Percentiles rank a stretch among this genome's conserved stretches.
phyloP scores from a whole-genome alignment of 2,888 invertebrate genomes.

The Osmoderma eremita region DNA sequence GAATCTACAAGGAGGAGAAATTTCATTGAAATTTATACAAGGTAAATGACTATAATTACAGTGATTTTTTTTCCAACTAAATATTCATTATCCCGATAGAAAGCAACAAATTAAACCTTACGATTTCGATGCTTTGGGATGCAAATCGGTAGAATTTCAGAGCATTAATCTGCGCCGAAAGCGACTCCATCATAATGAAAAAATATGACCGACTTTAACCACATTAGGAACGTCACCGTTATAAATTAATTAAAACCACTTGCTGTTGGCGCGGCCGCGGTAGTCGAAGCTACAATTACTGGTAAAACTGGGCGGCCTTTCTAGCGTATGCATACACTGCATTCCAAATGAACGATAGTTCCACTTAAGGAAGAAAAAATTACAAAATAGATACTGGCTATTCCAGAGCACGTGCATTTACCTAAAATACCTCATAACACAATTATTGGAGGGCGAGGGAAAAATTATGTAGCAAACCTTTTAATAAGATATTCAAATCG shows the following conservation, averaged over 20 bases:
- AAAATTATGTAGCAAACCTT: too few species aligned
- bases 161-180: constrained; percentile 1
- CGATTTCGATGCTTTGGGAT: constrained; percentile 22
- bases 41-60: constrained; percentile 28
- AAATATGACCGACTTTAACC: constrained; percentile 34
- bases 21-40: constrained; percentile 14
- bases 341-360: background rate
- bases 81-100: constrained; percentile 29
- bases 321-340: background rate
- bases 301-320: background rate
- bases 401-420: too few species aligned
- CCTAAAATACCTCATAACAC: too few species aligned
- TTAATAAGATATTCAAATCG: too few species aligned
- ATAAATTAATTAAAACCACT: constrained; percentile 31
- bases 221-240: constrained; percentile 29
- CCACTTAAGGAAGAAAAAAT: too few species aligned
- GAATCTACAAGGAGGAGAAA: background rate
- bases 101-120: constrained; percentile 18
- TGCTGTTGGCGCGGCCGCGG: constrained; percentile 9
- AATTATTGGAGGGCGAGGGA: too few species aligned
- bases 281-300: constrained; percentile 13
- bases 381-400: too few species aligned
- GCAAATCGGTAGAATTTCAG: constrained; percentile 22
- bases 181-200: constrained; percentile 25
- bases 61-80: constrained; percentile 1